Evolutionary conservation across 2,113 vertebrate genomes (phyloP).

Genomic region (Chloropsis hardwickii): DNA sequence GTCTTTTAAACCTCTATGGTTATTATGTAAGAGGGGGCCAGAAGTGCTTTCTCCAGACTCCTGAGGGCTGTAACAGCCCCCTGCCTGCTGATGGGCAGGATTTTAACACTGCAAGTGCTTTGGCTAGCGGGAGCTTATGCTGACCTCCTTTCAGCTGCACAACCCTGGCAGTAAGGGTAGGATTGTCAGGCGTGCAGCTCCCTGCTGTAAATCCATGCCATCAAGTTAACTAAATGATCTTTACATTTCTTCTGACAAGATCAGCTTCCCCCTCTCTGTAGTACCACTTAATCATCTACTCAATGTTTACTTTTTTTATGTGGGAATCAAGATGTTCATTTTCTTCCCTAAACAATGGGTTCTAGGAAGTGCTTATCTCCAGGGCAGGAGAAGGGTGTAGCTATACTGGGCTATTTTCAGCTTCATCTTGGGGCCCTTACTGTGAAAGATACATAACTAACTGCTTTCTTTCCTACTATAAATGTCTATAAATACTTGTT

Average conservation of each 20-base stretch:
- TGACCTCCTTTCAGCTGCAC: background rate
- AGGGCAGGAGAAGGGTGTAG: background rate
- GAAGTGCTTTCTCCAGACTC: background rate
- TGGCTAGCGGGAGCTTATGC: background rate
- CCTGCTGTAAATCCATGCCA: background rate
- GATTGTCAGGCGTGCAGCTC: background rate
- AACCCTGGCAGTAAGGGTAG: background rate
- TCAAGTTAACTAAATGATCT: background rate
- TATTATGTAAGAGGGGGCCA: background rate
- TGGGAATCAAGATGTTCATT: fast-evolving
- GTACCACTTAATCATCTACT: background rate
- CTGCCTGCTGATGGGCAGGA: background rate
- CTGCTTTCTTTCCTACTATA: background rate
- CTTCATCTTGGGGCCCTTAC: background rate
- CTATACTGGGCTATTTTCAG: background rate
- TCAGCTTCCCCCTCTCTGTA: background rate
- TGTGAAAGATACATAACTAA: background rate
- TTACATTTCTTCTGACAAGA: background rate
- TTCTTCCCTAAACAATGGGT: background rate
- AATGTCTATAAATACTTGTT: background rate
- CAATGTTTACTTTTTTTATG: background rate
- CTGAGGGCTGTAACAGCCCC: background rate
- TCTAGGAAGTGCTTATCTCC: background rate
- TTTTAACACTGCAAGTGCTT: background rate
- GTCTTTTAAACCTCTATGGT: background rate